Evolutionary conservation across 2,888 invertebrate genomes (phyloP), one percentile per base, ranked within the genome.

Genomic region (Erynnis tages): DNA sequence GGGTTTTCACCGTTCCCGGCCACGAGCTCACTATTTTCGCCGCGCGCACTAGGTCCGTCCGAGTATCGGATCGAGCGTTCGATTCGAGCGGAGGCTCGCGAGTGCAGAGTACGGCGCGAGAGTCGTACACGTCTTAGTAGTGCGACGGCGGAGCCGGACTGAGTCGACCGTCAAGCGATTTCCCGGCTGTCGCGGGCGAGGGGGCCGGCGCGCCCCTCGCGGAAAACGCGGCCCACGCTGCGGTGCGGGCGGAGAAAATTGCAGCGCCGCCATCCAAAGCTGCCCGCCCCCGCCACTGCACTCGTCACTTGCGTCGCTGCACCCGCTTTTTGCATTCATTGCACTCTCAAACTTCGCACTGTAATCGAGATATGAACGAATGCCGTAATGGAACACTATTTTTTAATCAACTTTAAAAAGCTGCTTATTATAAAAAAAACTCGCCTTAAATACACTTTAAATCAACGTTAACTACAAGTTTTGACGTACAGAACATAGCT

Each of bases 11-110:
- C 62, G 73, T 69, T 80, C 82, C 82, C 79, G 79, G 83, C 76
- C 76, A 76, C 81, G 80, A 84, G 85, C 84, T 81, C 86, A 88
- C 86, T 85, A 82, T 82, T 81, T 84, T 79, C 69, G 82, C 77
- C 74, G 79, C 84, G 79, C 77, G 76, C 76, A 71, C 59, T 65
- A 62, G 55, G 67, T 66, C 65, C 67, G 75, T 71, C 67, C 69
- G 71, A 70, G 62, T 70, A 57, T 54, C 48, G 70, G 73, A 69
- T 65, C 73, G 72, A 69, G 67, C 65, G 71, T 67, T 64, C 61
- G 59, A 56, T 49, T 60, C 61, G 65, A 61, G 58, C 60, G 58
- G 60, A 73, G 67, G 72, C 75, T 78, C 77, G 75, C 77, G 79
- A 71, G 76, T 65, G 66, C 75, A 71, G 77, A 73, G 68, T 74